Evolutionary conservation across 2,888 invertebrate species (phyloP), one percentile per base, ranked within the genome.

Genomic region (Melieria picta): DNA sequence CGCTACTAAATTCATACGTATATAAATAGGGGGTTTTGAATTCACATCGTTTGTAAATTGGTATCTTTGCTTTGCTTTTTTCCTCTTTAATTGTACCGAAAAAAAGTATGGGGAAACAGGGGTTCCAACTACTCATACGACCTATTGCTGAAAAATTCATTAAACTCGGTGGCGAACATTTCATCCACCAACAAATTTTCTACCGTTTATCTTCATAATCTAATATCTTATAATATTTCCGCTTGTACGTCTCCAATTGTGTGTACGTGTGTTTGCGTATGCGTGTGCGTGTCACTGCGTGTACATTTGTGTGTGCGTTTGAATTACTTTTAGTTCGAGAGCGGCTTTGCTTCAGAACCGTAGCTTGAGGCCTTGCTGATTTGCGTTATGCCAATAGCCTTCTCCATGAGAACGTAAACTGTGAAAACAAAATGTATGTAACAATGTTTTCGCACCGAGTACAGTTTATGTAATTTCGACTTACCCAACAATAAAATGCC

Each of bases 291-390:
- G 63, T 16, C 11, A 55, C n/a, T 13, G 13, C 52, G 52, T 52
- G 10, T 52, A n/a, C 13, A 52, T 52, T 5, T 52, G 11, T 52
- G 52, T n/a, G 46, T 52, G 30, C 48, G 52, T 9, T 46, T 61
- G 3, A 71, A 52, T 76, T 81, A 79, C 71, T 79, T 64, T 75
- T 75, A 74, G 58, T 79, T 82, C 81, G 81, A 77, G 77, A 77
- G 75, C 71, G 77, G 77, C 74, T 79, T 76, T 72, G 70, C 69
- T 66, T 79, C 80, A 4, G 84, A 88, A 75, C 95, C 95, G 83
- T 95, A 96, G 6, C 92, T 92, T 46, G 95, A 95, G 55, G 91
- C 93, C 86, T 93, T 93, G 83, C 93, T 93, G 79, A 95, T 94
- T 87, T 94, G 91, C 2, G 95, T 93, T 91, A 94, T 92, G 66